Evolutionary conservation across 2,797 vertebrate genomes (phyloP), one percentile per base, ranked within the genome.

Genomic region (Lepus oiostolus): DNA sequence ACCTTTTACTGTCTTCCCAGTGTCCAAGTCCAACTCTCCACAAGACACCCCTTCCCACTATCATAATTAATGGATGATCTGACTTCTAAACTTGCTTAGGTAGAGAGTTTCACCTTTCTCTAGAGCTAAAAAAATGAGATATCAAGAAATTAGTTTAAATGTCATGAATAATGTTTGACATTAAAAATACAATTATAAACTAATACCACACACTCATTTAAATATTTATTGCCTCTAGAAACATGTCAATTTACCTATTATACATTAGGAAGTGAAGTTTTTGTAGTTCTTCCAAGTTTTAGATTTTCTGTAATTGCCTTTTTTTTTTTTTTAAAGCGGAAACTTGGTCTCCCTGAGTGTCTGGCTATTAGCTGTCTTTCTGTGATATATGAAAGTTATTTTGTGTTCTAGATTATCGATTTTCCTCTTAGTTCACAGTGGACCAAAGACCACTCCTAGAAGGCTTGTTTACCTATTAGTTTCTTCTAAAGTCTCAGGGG

Each of bases 381-480:
- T 32, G n/a, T 65, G 79, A 74, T 63, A 42, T 11, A n/a, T 52
- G 8, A 70, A 84, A 5, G 6, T 67, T 84, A 30, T 63, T 30
- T 65, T 30, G 9, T 9, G 30, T 47, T 60, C 50, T 89, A 60
- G 35, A 71, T 80, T 71, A n/a, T 35, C 54, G 26, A 91, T 84
- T 75, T 90, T 65, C 12, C 68, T 26, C 82, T 85, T 35, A 67
- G 8, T 50, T 82, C 89, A 75, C 60, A 91, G 47, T 80, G 60
- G 62, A 58, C 38, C 10, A 50, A 21, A 21, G 35, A 82, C 30
- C 26, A 74, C 60, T 67, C 67, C 47, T 35, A 2, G 58, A 32
- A 54, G 21, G 5, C 26, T 84, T 63, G 4, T n/a, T 30, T 38
- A 65, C 52, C 30, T 16, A 26, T 38, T 22, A 42, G 42, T 42